Percentiles rank a stretch among this genome's conserved stretches.
phyloP scores from a whole-genome alignment of 2,113 vertebrate species.

The Labeo catla region DNA sequence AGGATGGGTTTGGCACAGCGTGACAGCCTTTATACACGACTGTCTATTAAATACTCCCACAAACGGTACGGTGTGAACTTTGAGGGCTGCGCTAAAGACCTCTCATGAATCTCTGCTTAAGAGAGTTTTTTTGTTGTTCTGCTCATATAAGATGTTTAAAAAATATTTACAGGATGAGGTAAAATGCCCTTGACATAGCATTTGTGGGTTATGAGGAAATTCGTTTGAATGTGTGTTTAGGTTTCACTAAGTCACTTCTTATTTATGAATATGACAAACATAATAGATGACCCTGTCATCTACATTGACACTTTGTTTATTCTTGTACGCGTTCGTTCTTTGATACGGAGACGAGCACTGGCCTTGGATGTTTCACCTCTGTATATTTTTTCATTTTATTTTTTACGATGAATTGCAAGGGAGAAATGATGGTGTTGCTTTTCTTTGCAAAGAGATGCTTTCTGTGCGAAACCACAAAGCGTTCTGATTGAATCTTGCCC shows the following conservation, averaged over 20 bases:
- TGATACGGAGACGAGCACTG: not conserved
- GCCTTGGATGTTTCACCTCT: slow-evolving; percentile 8
- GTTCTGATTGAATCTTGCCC: slow-evolving; percentile 67
- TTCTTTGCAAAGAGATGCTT: slow-evolving; percentile 66
- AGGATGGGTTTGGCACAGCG: slow-evolving; percentile 66
- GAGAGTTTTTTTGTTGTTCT: not conserved
- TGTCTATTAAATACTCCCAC: slow-evolving; percentile 58
- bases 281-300: slow-evolving; percentile 29
- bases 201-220: slow-evolving; percentile 19
- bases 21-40: slow-evolving; percentile 57
- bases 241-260: not conserved
- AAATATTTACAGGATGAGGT: slow-evolving; percentile 25
- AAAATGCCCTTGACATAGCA: slow-evolving; percentile 45
- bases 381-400: not conserved
- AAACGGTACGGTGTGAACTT: slow-evolving; percentile 15
- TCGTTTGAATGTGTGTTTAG: slow-evolving; percentile 5
- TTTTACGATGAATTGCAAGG: not conserved
- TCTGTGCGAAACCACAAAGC: slow-evolving; percentile 70
- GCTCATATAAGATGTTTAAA: slow-evolving; percentile 22
- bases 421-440: slow-evolving; percentile 51
- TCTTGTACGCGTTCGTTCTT: not conserved
- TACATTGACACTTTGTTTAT: not conserved
- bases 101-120: not conserved
- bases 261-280: not conserved
- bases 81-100: not conserved